Evolutionary conservation across 2,888 invertebrate species (phyloP), one percentile per base, ranked within the genome.

Genomic region (Artemia sinica): DNA sequence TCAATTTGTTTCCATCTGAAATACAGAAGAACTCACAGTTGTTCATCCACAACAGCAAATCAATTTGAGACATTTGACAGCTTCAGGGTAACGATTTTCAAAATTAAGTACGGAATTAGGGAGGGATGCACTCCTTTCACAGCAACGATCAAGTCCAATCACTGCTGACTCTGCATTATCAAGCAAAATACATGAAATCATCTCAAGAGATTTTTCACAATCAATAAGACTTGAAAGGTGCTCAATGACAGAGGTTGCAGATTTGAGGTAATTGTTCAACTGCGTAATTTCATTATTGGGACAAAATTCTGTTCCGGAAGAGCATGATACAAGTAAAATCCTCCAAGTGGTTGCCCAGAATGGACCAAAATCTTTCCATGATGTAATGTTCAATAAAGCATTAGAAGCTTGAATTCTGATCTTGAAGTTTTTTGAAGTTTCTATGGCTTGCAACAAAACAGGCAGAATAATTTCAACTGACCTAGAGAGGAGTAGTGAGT

Each of bases 191-290:
- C 10, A 10, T 58, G 63, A 58, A 10, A 58, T 28, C 9, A 28
- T 58, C 63, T 18, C 63, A 28, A 58, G 63, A 18, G 63, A n/a
- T 28, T n/a, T 58, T 58, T 58, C 63, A 18, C 14, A 58, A 10
- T 58, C 63, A 58, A 58, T 58, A n/a, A 58, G 63, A n/a, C 14
- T 18, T 18, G 28, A 18, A n/a, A 58, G 63, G 63, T 58, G 63
- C 28, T 58, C 10, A 58, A 58, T n/a, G 8, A 58, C 63, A 10
- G 63, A 9, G 9, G 28, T 9, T 10, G 28, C 63, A 18, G 28
- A 18, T 58, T 58, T 58, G n/a, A 58, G 63, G 28, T 18, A 58
- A 28, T 58, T 58, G 63, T 58, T 58, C 63, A 58, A 28, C 63
- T 58, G 63, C 12, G 10, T 58, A 18, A 58, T n/a, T 28, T 58